Evolutionary conservation across 2,797 vertebrate species (phyloP), one percentile per base, ranked within the genome.

Genomic region (Tangara arthus): DNA sequence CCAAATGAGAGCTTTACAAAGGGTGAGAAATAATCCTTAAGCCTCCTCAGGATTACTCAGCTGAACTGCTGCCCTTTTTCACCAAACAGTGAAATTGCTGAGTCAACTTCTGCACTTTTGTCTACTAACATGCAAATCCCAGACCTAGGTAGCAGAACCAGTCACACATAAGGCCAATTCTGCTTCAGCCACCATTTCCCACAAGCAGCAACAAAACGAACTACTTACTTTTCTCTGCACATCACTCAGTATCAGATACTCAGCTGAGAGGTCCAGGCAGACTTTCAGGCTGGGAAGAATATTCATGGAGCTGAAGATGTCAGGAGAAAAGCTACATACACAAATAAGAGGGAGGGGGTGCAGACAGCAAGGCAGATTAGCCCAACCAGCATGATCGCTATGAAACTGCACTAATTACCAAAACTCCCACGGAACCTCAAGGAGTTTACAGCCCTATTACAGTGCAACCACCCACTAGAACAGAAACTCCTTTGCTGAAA

Each of bases 191-290:
- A 56, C 11, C 14, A 44, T 15, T 42, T 42, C 32, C 17, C 78
- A 63, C 8, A 82, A 44, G 8, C 52, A 84, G 70, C 28, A 69
- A 55, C 10, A 52, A 71, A 86, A 82, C 4, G 2, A 92, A 53
- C 19, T 15, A 71, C 98, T 81, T 96, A 99, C 99, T 98, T 99
- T 99, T 85, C 99, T 98, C 87, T 99, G 99, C 12, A 99, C 99
- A 27, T 99, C 99, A 0, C 98, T 99, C 92, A 99, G 98, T 95
- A 99, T 99, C 88, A 99, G 97, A 95, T 99, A 99, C 88, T 99
- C 99, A 23, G 99, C 98, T 1, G 99, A 98, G 11, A 99, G 98
- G 90, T 99, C 99, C 97, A 99, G 96, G 88, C 98, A 99, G 78
- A 99, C 99, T 97, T 99, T 99, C 90, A 99, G 98, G 94, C 98